Conservation (phyloP, 2,113 vertebrate species). For the Serinus canaria region DNA sequence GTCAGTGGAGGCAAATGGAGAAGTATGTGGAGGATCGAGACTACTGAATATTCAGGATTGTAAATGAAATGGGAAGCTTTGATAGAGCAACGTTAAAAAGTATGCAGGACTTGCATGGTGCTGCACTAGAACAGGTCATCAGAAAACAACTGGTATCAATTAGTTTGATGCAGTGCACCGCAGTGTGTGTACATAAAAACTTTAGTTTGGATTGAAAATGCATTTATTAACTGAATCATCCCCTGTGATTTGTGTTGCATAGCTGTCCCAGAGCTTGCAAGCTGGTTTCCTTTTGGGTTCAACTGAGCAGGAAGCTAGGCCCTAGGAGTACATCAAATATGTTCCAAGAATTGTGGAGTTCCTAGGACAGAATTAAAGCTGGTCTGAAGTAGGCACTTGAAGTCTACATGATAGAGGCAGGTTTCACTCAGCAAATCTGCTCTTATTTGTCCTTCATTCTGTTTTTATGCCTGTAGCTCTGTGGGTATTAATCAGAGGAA, state of each 20-base stretch:
- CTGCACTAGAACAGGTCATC: not conserved
- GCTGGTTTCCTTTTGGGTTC: not conserved
- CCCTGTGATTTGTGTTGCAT: not conserved
- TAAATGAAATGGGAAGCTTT: not conserved
- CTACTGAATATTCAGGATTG: not conserved
- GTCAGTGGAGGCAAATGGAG: not conserved
- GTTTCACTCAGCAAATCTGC: not conserved
- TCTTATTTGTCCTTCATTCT: not conserved
- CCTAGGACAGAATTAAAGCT: not conserved
- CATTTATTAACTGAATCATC: not conserved
- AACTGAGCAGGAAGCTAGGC: not conserved
- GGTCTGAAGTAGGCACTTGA: not conserved
- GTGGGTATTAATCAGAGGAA: not conserved
- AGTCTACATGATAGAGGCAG: not conserved
- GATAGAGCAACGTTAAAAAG: not conserved
- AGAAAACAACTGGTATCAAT: not conserved
- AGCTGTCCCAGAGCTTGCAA: not conserved
- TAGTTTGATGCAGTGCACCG: not conserved
- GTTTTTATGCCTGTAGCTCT: not conserved
- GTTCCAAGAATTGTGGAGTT: not conserved
- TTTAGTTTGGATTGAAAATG: not conserved
- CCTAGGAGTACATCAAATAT: not conserved
- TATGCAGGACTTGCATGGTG: not conserved
- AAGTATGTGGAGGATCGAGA: not conserved
- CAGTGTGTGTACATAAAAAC: too few relatives aligned